phyloP scores from a whole-genome alignment of 2,797 vertebrate genomes.

The Myripristis jacobus region DNA sequence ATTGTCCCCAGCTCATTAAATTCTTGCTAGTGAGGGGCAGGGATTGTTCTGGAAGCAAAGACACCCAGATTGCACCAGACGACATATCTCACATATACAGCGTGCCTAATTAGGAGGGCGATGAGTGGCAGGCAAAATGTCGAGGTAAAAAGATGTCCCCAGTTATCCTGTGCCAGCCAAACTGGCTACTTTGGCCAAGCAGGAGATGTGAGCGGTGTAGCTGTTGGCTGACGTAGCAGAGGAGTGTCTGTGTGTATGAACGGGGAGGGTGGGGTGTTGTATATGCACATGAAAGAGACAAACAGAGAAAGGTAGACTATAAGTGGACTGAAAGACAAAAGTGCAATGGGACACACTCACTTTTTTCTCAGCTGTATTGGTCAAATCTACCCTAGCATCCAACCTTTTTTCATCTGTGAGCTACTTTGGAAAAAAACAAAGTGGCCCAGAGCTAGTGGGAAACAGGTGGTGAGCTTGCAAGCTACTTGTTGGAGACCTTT shows the following conservation, averaged over 20 bases:
- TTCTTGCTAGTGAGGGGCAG: constrained; percentile 27
- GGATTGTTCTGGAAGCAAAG: constrained; percentile 39
- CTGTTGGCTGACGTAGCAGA: no score
- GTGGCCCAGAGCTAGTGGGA: no score
- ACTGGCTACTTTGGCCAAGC: no score
- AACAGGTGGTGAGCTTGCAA: no score
- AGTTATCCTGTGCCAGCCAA: constrained; percentile 30
- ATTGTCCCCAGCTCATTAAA: constrained; percentile 65
- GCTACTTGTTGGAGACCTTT: no score
- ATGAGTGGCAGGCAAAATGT: constrained; percentile 58
- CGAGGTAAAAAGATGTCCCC: constrained; percentile 23
- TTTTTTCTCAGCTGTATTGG: constrained; percentile 3
- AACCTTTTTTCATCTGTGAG: no score
- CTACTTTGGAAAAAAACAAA: no score
- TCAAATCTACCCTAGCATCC: no score
- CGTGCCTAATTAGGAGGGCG: constrained; percentile 51
- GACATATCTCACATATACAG: constrained; percentile 30
- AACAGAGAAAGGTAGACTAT: constrained; percentile 18
- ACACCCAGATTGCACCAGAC: constrained; percentile 37
- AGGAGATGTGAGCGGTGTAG: no score
- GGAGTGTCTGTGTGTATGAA: not conserved
- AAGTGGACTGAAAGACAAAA: constrained; percentile 29
- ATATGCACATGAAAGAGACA: constrained; percentile 19
- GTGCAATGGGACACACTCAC: constrained; percentile 1
- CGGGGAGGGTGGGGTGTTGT: not conserved